phyloP scores from a whole-genome alignment of 2,113 vertebrate genomes.

The Passer domesticus region DNA sequence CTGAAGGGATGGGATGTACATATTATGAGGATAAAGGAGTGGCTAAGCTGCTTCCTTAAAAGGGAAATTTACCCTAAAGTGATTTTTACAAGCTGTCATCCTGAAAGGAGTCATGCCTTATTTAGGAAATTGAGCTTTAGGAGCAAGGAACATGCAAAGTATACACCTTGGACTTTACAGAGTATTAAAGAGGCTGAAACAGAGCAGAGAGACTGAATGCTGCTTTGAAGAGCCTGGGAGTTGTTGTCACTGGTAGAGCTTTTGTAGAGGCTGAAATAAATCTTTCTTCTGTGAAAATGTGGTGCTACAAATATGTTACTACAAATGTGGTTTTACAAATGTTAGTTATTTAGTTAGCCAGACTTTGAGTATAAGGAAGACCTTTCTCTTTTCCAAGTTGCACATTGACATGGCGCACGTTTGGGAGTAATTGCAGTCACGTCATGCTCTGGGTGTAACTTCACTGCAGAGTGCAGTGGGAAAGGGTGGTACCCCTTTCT shows the following conservation, averaged over 20 bases:
- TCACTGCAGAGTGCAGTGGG: background rate
- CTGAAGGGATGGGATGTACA: slow-evolving; percentile 28
- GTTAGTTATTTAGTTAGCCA: background rate
- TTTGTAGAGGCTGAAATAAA: background rate
- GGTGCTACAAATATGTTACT: background rate
- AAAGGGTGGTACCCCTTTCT: slow-evolving; percentile 21
- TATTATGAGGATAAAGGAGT: slow-evolving; percentile 44
- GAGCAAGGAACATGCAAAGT: background rate
- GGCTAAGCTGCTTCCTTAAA: slow-evolving; percentile 49
- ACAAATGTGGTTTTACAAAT: background rate
- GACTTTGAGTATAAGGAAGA: background rate
- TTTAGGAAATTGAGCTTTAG: slow-evolving; percentile 41
- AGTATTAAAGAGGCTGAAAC: background rate
- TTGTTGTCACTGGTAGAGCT: background rate
- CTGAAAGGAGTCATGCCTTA: slow-evolving; percentile 38
- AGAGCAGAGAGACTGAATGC: background rate
- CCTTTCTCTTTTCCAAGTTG: background rate
- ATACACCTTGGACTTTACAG: background rate
- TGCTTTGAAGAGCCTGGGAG: slow-evolving; percentile 1
- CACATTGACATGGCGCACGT: background rate
- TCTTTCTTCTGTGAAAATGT: background rate
- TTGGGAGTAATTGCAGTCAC: background rate
- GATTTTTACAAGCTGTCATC: slow-evolving; percentile 52
- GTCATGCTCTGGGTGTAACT: slow-evolving; percentile 23
- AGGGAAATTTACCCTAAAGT: slow-evolving; percentile 40